Evolutionary conservation across 2,797 vertebrate species (phyloP), one percentile per base, ranked within the genome.

Genomic region (Enteromius thamalakanensis): DNA sequence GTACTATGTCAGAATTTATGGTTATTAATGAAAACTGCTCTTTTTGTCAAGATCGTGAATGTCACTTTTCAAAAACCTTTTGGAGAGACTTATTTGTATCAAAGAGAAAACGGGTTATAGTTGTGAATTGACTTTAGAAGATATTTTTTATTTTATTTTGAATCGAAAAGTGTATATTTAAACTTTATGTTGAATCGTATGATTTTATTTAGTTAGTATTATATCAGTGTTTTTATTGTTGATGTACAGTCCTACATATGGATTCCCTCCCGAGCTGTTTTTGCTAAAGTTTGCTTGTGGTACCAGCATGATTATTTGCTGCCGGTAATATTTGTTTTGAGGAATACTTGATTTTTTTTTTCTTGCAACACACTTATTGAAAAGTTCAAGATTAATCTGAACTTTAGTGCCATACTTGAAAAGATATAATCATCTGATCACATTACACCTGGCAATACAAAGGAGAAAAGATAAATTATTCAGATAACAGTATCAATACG

Each of bases 351-450:
- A 32, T 9, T 26, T 60, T 29, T 34, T 15, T 5, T 64, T 21
- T 12, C 32, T 58, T 17, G 47, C 23, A 14, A 15, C 51, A 65
- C 26, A 23, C n/a, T 55, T 76, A 51, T 37, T 55, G 71, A 23
- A 81, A 49, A 64, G 26, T 26, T 29, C 17, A 72, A 78, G 32
- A 71, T 84, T 40, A 72, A 71, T 84, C 40, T 71, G 12, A 69
- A 62, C 19, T 53, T 58, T 17, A 32, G 51, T 11, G 26, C 42
- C 12, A 23, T 67, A 19, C 62, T 53, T 70, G 40, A 40, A 47
- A 40, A 64, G 2, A 60, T 32, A 60, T 34, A 72, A 60, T 81
- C 55, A 62, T 14, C 37, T 71, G 23, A 72, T 81, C 67, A 80
- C 23, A 42, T 60, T 21, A 11, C 32, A 65, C 42, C n/a, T 55